Evolutionary conservation across 30 jellyfish, hydroid and myxozoan genomes (phyloP).

Genomic region (Chrysaora quinquecirrha): DNA sequence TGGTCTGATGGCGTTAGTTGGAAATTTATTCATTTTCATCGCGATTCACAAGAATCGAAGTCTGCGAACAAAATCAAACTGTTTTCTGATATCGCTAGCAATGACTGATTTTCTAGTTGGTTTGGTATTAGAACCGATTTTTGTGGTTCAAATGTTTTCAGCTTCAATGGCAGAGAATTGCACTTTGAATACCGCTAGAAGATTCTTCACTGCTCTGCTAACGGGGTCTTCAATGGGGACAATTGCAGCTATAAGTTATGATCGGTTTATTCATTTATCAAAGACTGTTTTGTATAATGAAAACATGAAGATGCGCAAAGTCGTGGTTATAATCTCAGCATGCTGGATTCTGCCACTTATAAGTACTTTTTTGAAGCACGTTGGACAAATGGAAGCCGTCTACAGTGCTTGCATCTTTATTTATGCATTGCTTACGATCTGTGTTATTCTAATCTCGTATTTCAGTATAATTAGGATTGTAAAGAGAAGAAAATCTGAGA

Average conservation of each 20-base stretch:
- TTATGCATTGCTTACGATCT: no score
- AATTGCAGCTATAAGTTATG: constrained; percentile 42
- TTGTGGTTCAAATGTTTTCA: constrained; percentile 23
- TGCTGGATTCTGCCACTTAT: constrained; percentile 64
- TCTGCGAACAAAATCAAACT: constrained; percentile 36
- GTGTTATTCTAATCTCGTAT: no score
- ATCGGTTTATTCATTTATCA: constrained; percentile 46
- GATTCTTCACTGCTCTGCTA: constrained; percentile 28
- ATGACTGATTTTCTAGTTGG: constrained; percentile 74
- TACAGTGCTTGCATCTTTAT: no score
- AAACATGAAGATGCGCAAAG: constrained; percentile 26
- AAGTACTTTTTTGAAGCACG: constrained; percentile 42
- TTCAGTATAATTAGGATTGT: no score
- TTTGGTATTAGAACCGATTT: constrained; percentile 16
- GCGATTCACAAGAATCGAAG: neutral
- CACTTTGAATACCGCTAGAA: constrained; percentile 21
- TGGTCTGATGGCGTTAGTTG: constrained; percentile 18
- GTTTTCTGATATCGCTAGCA: constrained; percentile 40
- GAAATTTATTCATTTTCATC: constrained; percentile 23
- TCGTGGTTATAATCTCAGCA: neutral
- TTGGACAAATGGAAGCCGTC: neutral
- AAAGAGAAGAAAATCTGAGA: no score
- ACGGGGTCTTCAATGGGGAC: constrained; percentile 57
- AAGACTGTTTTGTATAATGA: constrained; percentile 14
- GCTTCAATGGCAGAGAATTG: constrained; percentile 15